Evolutionary conservation across 2,113 vertebrate genomes (phyloP).

Genomic region (Phrynosoma blainvillii): DNA sequence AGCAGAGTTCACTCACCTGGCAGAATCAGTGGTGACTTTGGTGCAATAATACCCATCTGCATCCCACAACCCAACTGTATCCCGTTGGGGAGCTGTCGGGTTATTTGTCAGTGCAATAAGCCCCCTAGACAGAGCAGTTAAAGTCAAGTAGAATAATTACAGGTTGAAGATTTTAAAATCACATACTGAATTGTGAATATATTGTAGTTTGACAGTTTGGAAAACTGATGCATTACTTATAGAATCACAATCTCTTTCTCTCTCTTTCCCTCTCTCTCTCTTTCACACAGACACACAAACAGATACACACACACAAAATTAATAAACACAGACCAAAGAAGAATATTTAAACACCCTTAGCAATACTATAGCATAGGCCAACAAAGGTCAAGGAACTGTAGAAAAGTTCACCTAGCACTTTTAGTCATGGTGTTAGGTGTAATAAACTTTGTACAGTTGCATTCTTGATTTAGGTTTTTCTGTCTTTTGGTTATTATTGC

Average conservation of each 20-base stretch:
- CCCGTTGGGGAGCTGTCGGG: no score
- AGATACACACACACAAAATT: background rate
- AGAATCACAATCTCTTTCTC: background rate
- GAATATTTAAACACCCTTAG: conserved; percentile 30
- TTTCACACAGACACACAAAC: background rate
- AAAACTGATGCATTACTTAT: conserved; percentile 24
- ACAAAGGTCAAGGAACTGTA: conserved; percentile 32
- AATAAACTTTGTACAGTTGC: background rate
- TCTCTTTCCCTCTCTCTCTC: background rate
- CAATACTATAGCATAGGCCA: background rate
- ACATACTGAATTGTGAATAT: background rate
- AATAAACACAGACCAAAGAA: conserved; percentile 20
- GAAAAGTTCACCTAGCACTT: background rate
- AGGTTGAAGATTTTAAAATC: conserved; percentile 15
- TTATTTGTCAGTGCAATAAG: no score
- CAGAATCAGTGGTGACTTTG: no score
- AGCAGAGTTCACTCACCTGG: no score
- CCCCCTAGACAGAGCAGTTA: conserved; percentile 16
- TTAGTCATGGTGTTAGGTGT: conserved; percentile 7
- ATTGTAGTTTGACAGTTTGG: conserved; percentile 15
- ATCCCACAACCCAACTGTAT: no score
- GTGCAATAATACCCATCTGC: no score
- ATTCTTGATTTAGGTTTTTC: conserved; percentile 13
- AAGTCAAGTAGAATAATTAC: conserved; percentile 29
- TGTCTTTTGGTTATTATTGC: background rate